Percentiles rank a stretch among this genome's conserved stretches.
phyloP scores from a whole-genome alignment of 2,888 invertebrate species.

The Lasioglossum oenotherae region DNA sequence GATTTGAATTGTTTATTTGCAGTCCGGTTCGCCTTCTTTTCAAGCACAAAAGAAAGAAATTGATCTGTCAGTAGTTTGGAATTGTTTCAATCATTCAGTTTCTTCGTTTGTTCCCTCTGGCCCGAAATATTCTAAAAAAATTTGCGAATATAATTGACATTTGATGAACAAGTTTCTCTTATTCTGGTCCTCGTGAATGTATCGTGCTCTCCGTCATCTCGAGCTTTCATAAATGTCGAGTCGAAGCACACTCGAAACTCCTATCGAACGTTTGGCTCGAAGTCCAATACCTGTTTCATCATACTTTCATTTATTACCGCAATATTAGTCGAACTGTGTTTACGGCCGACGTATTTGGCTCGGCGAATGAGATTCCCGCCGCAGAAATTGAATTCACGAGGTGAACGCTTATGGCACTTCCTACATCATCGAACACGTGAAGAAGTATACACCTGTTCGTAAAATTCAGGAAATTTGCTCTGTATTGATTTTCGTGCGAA shows the following conservation, averaged over 20 bases:
- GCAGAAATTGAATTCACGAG: background rate
- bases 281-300: slow-evolving; percentile 35
- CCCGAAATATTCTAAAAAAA: background rate
- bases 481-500: background rate
- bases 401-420: background rate
- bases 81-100: background rate
- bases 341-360: background rate
- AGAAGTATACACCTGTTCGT: background rate
- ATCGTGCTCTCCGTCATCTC: background rate
- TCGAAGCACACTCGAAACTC: background rate
- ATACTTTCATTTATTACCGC: slow-evolving; percentile 30
- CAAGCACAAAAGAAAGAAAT: background rate
- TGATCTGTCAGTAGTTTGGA: background rate
- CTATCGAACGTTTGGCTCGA: background rate
- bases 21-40: background rate
- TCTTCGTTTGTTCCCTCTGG: background rate
- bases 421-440: background rate
- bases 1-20: background rate
- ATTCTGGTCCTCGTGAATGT: background rate
- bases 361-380: background rate
- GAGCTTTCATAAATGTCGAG: slow-evolving; percentile 30
- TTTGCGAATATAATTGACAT: too few species aligned
- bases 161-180: background rate
- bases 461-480: background rate
- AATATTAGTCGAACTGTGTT: slow-evolving; percentile 16